phyloP scores from a whole-genome alignment of 2,113 vertebrate genomes.

The Mustelus asterias region DNA sequence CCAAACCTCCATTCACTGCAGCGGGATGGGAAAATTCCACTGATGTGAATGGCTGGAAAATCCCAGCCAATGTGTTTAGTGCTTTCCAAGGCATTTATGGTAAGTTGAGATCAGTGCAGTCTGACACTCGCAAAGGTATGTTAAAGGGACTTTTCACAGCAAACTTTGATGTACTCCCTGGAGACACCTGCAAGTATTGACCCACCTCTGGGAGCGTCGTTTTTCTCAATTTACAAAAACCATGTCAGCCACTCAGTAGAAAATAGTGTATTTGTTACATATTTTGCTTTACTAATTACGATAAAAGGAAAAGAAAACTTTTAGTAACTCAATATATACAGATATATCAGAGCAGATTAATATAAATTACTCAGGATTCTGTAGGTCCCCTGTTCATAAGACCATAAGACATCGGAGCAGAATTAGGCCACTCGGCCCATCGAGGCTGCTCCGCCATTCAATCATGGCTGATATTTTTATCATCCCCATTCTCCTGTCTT shows the following conservation, averaged over 20 bases:
- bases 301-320: not conserved
- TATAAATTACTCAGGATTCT: too few species aligned
- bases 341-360: too few species aligned
- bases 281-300: not conserved
- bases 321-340: too few species aligned
- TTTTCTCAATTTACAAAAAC: not conserved
- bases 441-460: too few species aligned
- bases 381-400: too few species aligned
- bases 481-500: too few species aligned
- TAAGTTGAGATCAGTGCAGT: not conserved
- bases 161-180: not conserved
- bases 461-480: too few species aligned
- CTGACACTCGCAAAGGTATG: not conserved
- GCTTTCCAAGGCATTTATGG: not conserved
- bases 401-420: too few species aligned
- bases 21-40: too few species aligned
- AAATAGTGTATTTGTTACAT: not conserved
- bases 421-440: too few species aligned
- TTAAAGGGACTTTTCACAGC: not conserved
- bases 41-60: too few species aligned
- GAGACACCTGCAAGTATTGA: not conserved
- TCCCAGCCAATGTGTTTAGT: not conserved
- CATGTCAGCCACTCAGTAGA: not conserved
- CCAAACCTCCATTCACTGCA: too few species aligned
- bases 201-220: not conserved